Evolutionary conservation across 1,140 invertebrate genomes (phyloP).

Genomic region (Lepidurus packardi): DNA sequence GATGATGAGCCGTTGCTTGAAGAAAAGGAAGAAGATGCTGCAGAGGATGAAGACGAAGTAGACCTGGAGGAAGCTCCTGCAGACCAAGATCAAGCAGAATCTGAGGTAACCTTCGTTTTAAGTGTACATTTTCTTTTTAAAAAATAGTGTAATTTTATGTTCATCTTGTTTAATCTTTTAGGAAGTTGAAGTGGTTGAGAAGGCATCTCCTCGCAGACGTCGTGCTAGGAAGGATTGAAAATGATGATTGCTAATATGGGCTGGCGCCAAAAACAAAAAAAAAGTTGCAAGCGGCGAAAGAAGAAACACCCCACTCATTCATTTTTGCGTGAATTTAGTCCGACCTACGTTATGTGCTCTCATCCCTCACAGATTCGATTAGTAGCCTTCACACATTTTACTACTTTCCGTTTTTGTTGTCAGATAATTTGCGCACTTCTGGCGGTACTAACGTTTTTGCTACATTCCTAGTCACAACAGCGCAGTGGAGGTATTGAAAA

Average conservation of each 20-base stretch:
- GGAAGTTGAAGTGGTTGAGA: neutral
- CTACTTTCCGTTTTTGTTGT: neutral
- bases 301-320: neutral
- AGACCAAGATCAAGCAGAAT: slow-evolving; percentile 40
- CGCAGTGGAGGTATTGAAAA: neutral
- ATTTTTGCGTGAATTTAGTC: neutral
- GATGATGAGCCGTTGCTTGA: slow-evolving; percentile 43
- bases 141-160: neutral
- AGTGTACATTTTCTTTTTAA: neutral
- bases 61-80: slow-evolving; percentile 43
- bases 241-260: slow-evolving; percentile 20
- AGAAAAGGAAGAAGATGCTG: slow-evolving; percentile 48
- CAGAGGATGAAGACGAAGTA: slow-evolving; percentile 44
- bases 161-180: neutral
- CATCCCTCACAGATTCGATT: neutral
- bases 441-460: neutral
- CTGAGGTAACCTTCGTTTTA: neutral
- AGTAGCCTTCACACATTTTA: neutral
- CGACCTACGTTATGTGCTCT: neutral
- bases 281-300: neutral
- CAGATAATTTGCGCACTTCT: neutral
- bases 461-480: slow-evolving; percentile 21
- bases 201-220: slow-evolving; percentile 30
- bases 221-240: slow-evolving; percentile 30
- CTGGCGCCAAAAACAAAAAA: neutral